Percentiles rank a stretch among this genome's conserved stretches.
Evolutionary conservation across 1,140 invertebrate species (phyloP).

Genomic region (Drosophila prosaltans): DNA sequence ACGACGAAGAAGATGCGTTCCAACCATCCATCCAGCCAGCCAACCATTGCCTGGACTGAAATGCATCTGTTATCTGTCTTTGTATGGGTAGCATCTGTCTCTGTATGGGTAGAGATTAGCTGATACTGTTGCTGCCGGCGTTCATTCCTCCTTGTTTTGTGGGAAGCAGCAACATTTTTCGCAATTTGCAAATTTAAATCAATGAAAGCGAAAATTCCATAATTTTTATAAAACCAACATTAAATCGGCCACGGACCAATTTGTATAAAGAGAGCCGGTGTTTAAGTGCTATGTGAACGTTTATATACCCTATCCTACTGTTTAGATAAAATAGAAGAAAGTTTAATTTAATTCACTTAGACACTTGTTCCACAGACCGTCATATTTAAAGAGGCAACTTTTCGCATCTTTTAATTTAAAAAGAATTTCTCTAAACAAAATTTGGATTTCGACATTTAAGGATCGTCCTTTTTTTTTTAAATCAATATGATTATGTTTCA

Average conservation of each 20-base stretch:
- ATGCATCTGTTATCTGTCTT: not conserved
- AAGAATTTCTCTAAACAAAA: no score
- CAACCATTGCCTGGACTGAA: not conserved
- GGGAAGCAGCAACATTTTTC: slow-evolving; percentile 52
- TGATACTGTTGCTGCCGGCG: slow-evolving; percentile 9
- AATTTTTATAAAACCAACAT: slow-evolving; percentile 10
- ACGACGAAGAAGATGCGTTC: slow-evolving; percentile 5
- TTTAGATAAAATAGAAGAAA: no score
- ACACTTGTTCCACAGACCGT: no score
- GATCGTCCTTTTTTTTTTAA: no score
- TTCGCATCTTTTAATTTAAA: no score
- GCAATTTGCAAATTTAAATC: slow-evolving; percentile 77
- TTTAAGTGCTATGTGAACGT: not conserved
- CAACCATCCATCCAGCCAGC: not conserved
- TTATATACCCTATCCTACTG: not conserved
- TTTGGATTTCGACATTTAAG: no score
- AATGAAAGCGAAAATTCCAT: slow-evolving; percentile 61
- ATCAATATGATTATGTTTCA: no score
- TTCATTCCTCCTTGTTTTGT: slow-evolving; percentile 50
- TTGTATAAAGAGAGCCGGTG: slow-evolving; percentile 10
- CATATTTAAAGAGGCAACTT: no score
- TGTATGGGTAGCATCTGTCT: not conserved
- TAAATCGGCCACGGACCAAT: slow-evolving; percentile 33
- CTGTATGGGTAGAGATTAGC: not conserved
- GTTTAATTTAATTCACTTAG: no score